Conservation (phyloP, 2,888 invertebrate genomes). For the Caenorhabditis sp. region DNA sequence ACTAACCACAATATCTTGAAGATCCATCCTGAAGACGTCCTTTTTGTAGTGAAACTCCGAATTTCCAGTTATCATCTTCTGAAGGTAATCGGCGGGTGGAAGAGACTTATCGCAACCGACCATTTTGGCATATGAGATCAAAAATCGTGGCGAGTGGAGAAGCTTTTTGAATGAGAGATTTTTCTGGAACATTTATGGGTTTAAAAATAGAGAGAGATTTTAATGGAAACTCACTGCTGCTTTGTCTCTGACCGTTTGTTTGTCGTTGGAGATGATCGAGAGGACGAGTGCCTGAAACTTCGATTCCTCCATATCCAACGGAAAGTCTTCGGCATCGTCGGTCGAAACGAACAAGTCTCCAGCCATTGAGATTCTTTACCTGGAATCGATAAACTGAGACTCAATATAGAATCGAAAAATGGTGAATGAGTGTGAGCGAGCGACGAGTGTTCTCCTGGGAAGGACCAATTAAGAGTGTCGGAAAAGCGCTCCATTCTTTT, state of each 20-base stretch:
- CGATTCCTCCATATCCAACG: constrained; percentile 3
- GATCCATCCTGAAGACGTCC: not conserved
- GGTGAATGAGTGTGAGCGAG: too few relatives aligned
- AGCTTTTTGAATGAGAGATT: constrained; percentile 5
- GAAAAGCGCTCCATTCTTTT: too few relatives aligned
- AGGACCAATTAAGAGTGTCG: too few relatives aligned
- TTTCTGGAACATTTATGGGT: constrained; percentile 20
- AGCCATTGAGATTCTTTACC: constrained; percentile 3
- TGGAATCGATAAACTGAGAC: not conserved
- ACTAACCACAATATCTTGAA: constrained; percentile 36
- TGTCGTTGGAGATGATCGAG: not conserved
- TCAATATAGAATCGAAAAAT: too few relatives aligned
- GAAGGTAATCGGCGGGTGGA: constrained; percentile 24
- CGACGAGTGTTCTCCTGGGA: too few relatives aligned
- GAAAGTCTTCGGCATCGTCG: not conserved
- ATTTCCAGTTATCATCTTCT: not conserved
- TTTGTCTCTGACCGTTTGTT: not conserved
- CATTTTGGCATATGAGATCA: constrained; percentile 4
- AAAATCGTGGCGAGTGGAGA: constrained; percentile 15
- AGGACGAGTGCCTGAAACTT: not conserved
- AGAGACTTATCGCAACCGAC: not conserved
- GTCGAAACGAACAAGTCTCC: constrained; percentile 1
- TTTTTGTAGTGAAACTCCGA: not conserved
- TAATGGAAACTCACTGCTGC: constrained; percentile 5
- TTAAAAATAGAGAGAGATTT: not conserved